Percentiles rank a stretch among this genome's conserved stretches.
Conservation (phyloP, 1,140 invertebrate species). For the Drosophila biarmipes region DNA sequence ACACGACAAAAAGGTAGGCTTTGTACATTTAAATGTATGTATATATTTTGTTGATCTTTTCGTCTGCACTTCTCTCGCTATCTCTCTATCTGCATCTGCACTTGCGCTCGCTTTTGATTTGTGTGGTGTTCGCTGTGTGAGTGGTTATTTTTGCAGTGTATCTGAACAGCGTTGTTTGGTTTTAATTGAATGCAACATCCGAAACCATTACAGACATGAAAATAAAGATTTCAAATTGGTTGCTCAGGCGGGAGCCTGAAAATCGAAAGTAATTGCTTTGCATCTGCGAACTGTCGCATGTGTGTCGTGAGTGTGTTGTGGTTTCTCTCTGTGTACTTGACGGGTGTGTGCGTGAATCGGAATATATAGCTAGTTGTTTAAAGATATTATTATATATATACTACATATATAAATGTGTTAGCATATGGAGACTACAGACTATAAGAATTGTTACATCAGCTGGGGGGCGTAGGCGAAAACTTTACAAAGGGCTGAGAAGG, state of each 20-base stretch:
- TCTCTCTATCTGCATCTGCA: slow-evolving; percentile 30
- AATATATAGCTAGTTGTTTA: slow-evolving; percentile 78
- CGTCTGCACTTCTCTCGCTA: slow-evolving; percentile 15
- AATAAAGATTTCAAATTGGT: slow-evolving; percentile 76
- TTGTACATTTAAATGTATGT: slow-evolving; percentile 80
- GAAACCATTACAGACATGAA: slow-evolving; percentile 74
- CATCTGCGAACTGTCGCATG: slow-evolving; percentile 7
- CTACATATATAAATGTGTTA: slow-evolving; percentile 78
- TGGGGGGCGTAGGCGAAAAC: slow-evolving; percentile 33
- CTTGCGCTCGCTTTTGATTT: slow-evolving; percentile 25
- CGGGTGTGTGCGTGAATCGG: slow-evolving; percentile 63
- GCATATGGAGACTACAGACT: slow-evolving; percentile 72
- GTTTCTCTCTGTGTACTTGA: slow-evolving; percentile 32
- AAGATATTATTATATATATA: slow-evolving; percentile 66
- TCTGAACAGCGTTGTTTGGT: slow-evolving; percentile 21
- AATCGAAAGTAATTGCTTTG: slow-evolving; percentile 13
- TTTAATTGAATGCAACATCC: slow-evolving; percentile 40
- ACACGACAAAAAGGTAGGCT: slow-evolving; percentile 56
- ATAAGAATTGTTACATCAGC: slow-evolving; percentile 68
- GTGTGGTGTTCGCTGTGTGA: slow-evolving; percentile 6
- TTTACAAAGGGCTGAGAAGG: slow-evolving; percentile 55
- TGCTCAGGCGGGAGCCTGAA: slow-evolving; percentile 11
- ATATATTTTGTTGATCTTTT: slow-evolving; percentile 57
- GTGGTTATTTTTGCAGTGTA: slow-evolving; percentile 16
- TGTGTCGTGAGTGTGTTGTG: slow-evolving; percentile 1